These are phyloP conservation scores for Euzetes globulus DNA, from an alignment of 2,888 invertebrate species.

Conservation along the genomic window DNA sequence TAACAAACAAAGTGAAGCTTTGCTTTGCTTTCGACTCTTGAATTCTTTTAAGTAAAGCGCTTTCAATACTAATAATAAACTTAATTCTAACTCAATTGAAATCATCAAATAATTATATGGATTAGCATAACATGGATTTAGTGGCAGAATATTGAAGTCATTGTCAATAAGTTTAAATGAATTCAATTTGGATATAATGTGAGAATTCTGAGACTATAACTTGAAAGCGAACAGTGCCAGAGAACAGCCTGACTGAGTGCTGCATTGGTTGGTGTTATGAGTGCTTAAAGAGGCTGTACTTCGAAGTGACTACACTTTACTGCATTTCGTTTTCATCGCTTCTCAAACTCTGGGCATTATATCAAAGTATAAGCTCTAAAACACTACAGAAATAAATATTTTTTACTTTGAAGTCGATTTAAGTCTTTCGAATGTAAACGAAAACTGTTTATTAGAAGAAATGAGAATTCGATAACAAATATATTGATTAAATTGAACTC, in stretches of 20 bases:
- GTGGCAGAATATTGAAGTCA: not conserved
- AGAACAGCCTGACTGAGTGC: not conserved
- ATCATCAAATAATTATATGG: not conserved
- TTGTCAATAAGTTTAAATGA: not conserved
- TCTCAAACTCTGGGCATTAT: not conserved
- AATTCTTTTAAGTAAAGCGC: not conserved
- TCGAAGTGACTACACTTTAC: not conserved
- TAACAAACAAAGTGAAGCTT: not conserved
- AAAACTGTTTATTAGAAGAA: too few relatives aligned
- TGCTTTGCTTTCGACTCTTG: not conserved
- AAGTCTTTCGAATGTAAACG: too few relatives aligned
- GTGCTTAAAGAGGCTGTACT: constrained; percentile 14
- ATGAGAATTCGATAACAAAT: constrained; percentile 77
- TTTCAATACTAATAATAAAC: constrained; percentile 15
- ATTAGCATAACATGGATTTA: not conserved
- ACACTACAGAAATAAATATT: constrained; percentile 12
- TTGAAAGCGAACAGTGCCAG: not conserved
- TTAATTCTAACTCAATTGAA: not conserved
- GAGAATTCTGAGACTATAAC: not conserved
- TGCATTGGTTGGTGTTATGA: constrained; percentile 10
- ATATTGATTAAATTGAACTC: constrained; percentile 63
- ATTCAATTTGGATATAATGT: not conserved
- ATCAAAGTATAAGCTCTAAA: not conserved
- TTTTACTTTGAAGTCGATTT: not conserved
- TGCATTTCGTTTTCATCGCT: not conserved